These are phyloP conservation scores for Pholis gunnellus DNA, from an alignment of 2,113 vertebrate genomes.

Conservation along the genomic window DNA sequence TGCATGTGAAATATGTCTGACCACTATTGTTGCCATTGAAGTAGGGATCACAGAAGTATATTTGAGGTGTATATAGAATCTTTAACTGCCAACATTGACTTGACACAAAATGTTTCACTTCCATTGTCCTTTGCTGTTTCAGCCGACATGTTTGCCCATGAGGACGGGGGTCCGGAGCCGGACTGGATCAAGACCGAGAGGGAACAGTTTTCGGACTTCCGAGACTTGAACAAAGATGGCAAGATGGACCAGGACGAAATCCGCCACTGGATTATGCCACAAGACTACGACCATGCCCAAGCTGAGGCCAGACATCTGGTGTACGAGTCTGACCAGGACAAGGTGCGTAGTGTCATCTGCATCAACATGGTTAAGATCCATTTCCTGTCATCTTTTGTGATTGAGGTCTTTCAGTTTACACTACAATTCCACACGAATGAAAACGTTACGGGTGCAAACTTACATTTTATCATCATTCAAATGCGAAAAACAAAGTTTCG, in stretches of 20 bases:
- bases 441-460: not conserved
- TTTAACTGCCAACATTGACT: not conserved
- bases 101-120: not conserved
- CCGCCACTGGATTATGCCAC: conserved; percentile 96
- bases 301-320: conserved; percentile 96
- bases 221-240: conserved; percentile 96
- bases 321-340: conserved; percentile 94
- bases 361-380: not conserved
- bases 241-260: conserved; percentile 97
- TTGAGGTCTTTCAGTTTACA: not conserved
- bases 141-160: conserved; percentile 98
- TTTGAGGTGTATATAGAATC: not conserved
- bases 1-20: not conserved
- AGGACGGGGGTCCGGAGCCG: conserved; percentile 93
- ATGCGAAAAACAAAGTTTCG: not conserved
- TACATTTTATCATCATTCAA: not conserved
- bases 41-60: no score
- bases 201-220: conserved; percentile 96
- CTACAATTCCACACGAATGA: not conserved
- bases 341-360: conserved; percentile 81
- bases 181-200: conserved; percentile 96
- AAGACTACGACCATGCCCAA: conserved; percentile 96
- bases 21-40: not conserved
- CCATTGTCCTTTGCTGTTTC: conserved; percentile 23
- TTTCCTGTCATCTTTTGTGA: not conserved